Conservation (phyloP, 2,113 vertebrate species). For the Vombatus ursinus region DNA sequence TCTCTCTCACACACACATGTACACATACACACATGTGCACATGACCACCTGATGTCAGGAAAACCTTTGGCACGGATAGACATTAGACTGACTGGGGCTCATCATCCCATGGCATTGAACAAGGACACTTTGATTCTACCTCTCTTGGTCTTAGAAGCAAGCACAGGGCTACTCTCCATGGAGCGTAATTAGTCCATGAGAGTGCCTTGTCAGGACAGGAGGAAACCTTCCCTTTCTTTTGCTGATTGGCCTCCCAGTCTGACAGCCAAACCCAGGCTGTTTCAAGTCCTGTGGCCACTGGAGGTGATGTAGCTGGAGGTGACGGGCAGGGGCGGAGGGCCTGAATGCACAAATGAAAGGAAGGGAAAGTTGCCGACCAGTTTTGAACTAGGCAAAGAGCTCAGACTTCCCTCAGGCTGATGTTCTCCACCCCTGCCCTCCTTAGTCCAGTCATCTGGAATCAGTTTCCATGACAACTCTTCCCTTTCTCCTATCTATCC, state of each 20-base stretch:
- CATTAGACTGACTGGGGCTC: not conserved
- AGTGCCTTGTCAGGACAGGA: not conserved
- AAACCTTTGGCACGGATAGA: not conserved
- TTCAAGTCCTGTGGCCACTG: not conserved
- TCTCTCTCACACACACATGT: too few relatives aligned
- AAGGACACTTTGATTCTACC: not conserved
- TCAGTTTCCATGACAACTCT: not conserved
- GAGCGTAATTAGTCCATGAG: not conserved
- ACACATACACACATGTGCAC: not conserved
- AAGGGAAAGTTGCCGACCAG: not conserved
- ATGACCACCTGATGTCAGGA: not conserved
- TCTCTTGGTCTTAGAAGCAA: not conserved
- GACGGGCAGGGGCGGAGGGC: not conserved
- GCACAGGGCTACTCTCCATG: not conserved
- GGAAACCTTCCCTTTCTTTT: not conserved
- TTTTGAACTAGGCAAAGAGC: not conserved
- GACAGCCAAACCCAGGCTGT: not conserved
- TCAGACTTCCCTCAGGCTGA: not conserved
- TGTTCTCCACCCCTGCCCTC: not conserved
- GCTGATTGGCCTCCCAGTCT: not conserved
- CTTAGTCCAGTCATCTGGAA: not conserved
- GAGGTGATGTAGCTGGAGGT: not conserved
- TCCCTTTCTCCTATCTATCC: not conserved
- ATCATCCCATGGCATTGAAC: not conserved
- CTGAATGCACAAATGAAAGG: not conserved